Conservation (phyloP, 2,797 vertebrate genomes). For the Hozukius guyotensis region DNA sequence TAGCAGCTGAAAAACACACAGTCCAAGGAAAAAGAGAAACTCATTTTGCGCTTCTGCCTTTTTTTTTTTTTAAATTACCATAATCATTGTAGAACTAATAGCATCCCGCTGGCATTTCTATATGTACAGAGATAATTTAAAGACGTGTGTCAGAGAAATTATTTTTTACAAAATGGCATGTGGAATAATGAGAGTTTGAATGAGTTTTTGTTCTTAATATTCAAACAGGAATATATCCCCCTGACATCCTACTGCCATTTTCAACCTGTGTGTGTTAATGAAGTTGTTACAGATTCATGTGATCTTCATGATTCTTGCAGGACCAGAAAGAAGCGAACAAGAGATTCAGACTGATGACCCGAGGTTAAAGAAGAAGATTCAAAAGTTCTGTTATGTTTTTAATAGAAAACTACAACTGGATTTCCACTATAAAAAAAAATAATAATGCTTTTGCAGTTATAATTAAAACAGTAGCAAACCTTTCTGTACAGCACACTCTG, state of each 20-base stretch:
- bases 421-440: slow-evolving; percentile 1
- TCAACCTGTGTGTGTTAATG: not conserved
- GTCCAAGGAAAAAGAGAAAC: not conserved
- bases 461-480: not conserved
- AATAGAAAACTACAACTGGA: not conserved
- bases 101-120: not conserved
- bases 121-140: not conserved
- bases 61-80: not conserved
- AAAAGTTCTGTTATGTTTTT: slow-evolving; percentile 21
- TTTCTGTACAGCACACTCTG: not conserved
- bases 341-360: not conserved
- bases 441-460: not conserved
- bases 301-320: not conserved
- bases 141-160: not conserved
- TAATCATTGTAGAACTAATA: not conserved
- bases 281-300: not conserved
- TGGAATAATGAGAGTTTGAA: not conserved
- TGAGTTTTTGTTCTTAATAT: not conserved
- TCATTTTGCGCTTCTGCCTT: not conserved
- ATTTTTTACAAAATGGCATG: not conserved
- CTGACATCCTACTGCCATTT: not conserved
- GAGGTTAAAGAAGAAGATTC: slow-evolving; percentile 7
- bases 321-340: slow-evolving; percentile 26
- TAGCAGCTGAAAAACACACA: not conserved
- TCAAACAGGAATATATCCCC: not conserved